Base-by-base conservation (phyloP, 1,140 invertebrate species). In the Hylaeus anthracinus region DNA sequence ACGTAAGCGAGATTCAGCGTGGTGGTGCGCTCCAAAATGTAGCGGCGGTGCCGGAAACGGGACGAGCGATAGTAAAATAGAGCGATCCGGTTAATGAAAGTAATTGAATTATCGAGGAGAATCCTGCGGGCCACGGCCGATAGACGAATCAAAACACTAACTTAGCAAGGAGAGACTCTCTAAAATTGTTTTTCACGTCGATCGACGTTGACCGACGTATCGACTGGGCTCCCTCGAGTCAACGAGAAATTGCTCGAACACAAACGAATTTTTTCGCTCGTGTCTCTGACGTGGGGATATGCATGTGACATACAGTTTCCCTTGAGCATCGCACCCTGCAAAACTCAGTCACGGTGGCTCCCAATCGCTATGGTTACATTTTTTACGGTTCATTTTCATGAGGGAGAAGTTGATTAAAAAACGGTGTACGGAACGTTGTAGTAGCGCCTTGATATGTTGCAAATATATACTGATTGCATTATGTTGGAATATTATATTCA, bases 81-180 rank as follows among this genome's bases (percentile, higher is more conserved):
- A 60, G 15, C 56, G 63, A 58, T 53, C 26, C 73, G 37, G 12
- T 63, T 78, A 82, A 78, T 78, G 56, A 6, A 81, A 71, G 64
- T 65, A 78, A 65, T 82, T 60, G 53, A 73, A 65, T 79, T 65
- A 48, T 73, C 53, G 14, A 63, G 12, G 26, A n/a, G 37, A 53
- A 39, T 64, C 41, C 15, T 9, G 53, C 37, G 37, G 2, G 26
- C n/a, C 6, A 6, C 5, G 14, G 12, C 6, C 37, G 9, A 63
- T 65, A 9, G 15, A 14, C 41, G 37, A 5, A 39, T 53, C 1
- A 1, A 12, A 58, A 45, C n/a, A 5, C 58, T 1, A 74, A 26
- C 12, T 2, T 6, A 2, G 37, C 45, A 2, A 8, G 51, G 51
- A 51, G 51, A 51, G 9, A 51, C 9, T 5, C 14, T 43, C 0